Conservation (phyloP, 1,140 invertebrate genomes). For the Ephestia elutella region DNA sequence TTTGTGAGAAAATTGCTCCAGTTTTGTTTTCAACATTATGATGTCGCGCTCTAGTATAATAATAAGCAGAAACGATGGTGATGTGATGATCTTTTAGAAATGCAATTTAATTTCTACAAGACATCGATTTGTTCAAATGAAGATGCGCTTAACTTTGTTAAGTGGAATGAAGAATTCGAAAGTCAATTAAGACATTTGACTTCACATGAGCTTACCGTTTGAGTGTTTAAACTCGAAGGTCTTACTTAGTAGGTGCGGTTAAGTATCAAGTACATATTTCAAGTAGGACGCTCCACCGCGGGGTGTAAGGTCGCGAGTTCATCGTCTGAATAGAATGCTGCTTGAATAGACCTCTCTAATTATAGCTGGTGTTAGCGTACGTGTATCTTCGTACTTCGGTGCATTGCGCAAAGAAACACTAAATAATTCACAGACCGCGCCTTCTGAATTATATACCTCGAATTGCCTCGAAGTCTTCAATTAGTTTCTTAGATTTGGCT, state of each 20-base stretch:
- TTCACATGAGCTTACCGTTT: background rate
- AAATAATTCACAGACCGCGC: background rate
- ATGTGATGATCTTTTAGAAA: background rate
- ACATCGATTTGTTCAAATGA: too few relatives aligned
- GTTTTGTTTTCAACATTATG: background rate
- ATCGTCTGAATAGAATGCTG: constrained; percentile 17
- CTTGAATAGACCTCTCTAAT: constrained; percentile 26
- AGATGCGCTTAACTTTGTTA: too few relatives aligned
- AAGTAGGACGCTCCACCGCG: constrained; percentile 16
- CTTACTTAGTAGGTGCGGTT: background rate
- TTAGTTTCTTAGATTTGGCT: too few relatives aligned
- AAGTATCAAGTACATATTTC: constrained; percentile 11
- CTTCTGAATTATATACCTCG: too few relatives aligned
- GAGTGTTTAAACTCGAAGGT: background rate
- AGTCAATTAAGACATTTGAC: background rate
- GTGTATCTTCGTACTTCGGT: background rate
- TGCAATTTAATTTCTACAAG: background rate
- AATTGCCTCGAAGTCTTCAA: too few relatives aligned
- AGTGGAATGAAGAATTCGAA: too few relatives aligned
- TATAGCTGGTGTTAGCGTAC: constrained; percentile 20
- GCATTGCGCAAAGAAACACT: background rate
- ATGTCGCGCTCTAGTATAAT: background rate
- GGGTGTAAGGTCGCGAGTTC: constrained; percentile 21
- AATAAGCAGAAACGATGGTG: background rate
- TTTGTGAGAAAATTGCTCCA: background rate